Evolutionary conservation across 2,888 invertebrate species (phyloP).

Genomic region (Athetis lepigone): DNA sequence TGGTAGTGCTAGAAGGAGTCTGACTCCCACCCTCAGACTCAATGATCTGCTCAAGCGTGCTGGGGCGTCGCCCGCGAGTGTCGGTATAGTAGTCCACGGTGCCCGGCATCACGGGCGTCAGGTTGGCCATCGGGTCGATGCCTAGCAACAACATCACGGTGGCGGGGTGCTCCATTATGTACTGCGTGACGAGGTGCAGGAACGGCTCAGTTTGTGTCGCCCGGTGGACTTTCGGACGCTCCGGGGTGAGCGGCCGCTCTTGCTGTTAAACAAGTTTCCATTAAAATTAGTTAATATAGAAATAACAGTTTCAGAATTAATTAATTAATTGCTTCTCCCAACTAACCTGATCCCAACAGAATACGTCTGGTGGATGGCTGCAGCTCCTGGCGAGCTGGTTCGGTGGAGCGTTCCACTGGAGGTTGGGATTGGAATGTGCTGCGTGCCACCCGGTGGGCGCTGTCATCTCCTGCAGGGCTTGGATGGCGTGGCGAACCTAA

Average conservation of each 20-base stretch:
- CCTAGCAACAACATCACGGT: slow-evolving; percentile 94
- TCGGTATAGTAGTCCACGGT: slow-evolving; percentile 85
- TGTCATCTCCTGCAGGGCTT: slow-evolving; percentile 95
- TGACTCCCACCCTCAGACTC: slow-evolving; percentile 86
- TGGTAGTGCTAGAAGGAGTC: slow-evolving; percentile 84
- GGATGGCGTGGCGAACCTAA: slow-evolving; percentile 95
- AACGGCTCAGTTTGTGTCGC: slow-evolving; percentile 92
- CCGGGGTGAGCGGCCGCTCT: slow-evolving; percentile 83
- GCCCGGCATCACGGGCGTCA: slow-evolving; percentile 82
- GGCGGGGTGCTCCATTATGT: slow-evolving; percentile 93
- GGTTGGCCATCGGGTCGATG: slow-evolving; percentile 91
- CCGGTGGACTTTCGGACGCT: slow-evolving; percentile 81
- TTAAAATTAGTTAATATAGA: slow-evolving; percentile 1
- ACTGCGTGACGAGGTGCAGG: slow-evolving; percentile 91
- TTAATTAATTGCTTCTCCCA: not conserved
- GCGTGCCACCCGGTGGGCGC: slow-evolving; percentile 92
- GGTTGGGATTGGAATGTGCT: slow-evolving; percentile 96
- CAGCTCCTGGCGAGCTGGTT: slow-evolving; percentile 93
- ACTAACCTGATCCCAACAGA: slow-evolving; percentile 92
- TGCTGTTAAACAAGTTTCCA: slow-evolving; percentile 71
- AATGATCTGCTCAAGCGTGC: slow-evolving; percentile 85
- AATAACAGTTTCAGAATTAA: not conserved
- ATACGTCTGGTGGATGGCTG: slow-evolving; percentile 96
- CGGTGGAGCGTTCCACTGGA: slow-evolving; percentile 90
- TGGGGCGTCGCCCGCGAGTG: slow-evolving; percentile 80